These are phyloP conservation scores for Pharmacophagus antenor DNA, from an alignment of 2,888 invertebrate species.

Conservation along the genomic window DNA sequence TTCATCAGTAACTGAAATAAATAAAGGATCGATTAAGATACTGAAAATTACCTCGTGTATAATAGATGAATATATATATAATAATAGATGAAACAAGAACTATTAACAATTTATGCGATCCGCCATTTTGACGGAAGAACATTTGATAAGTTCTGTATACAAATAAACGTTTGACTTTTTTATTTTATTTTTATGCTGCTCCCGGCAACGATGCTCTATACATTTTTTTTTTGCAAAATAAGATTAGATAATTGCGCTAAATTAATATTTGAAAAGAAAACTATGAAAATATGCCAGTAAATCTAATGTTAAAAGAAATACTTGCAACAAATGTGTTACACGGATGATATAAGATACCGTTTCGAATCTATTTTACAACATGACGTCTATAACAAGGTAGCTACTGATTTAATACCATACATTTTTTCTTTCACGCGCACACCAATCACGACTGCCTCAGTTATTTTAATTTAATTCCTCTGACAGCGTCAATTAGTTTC, in stretches of 20 bases:
- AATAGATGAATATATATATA: neutral
- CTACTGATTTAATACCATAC: neutral
- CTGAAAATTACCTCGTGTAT: neutral
- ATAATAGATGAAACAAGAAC: neutral
- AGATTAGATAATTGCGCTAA: too few relatives aligned
- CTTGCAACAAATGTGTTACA: too few relatives aligned
- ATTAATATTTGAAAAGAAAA: too few relatives aligned
- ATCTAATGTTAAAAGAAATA: too few relatives aligned
- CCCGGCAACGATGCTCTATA: too few relatives aligned
- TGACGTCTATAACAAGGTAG: constrained; percentile 1
- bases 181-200: too few relatives aligned
- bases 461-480: constrained; percentile 5
- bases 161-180: too few relatives aligned
- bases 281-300: neutral
- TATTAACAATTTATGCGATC: too few relatives aligned
- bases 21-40: constrained; percentile 35
- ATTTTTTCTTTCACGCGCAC: neutral
- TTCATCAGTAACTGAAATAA: constrained; percentile 86
- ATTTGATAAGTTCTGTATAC: too few relatives aligned
- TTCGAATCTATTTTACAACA: neutral
- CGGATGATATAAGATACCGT: neutral
- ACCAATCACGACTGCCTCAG: neutral
- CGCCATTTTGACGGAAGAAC: too few relatives aligned
- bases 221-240: too few relatives aligned
- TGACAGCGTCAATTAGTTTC: constrained; percentile 19